Percentiles rank a stretch among this genome's conserved stretches.
Conservation (phyloP, 2,113 vertebrate genomes). For the Cryptoleucopteryx plumbea region DNA sequence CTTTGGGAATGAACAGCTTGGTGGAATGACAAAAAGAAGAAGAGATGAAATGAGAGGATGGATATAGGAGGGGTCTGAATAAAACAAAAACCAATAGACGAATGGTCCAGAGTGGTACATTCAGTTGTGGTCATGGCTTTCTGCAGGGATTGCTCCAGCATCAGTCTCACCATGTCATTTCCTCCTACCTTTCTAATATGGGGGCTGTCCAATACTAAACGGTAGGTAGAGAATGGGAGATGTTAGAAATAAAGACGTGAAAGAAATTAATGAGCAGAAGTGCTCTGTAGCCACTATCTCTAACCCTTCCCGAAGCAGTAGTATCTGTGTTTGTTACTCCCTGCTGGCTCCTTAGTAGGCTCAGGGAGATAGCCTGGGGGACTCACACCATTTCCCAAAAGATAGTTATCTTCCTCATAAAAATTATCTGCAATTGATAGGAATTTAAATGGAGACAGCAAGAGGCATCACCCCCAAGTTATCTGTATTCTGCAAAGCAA, state of each 20-base stretch:
- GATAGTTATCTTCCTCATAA: background rate
- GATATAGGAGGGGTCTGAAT: background rate
- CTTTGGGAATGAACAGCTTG: background rate
- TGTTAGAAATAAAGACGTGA: background rate
- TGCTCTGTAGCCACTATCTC: background rate
- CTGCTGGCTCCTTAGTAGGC: background rate
- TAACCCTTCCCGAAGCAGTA: background rate
- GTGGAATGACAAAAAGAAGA: background rate
- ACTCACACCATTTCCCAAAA: background rate
- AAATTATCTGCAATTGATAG: background rate
- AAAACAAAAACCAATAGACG: background rate
- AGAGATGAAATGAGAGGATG: background rate
- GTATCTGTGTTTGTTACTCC: background rate
- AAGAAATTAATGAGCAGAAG: background rate
- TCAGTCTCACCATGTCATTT: background rate
- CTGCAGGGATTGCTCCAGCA: background rate
- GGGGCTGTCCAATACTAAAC: background rate
- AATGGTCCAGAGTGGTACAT: background rate
- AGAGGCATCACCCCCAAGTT: background rate
- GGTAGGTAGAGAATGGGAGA: background rate
- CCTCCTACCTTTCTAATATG: background rate
- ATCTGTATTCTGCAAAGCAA: background rate
- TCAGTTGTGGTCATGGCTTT: fast-evolving
- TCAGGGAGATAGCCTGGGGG: background rate
- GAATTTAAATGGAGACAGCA: background rate